A percentile compares a stretch with the other conserved stretches of the same genome.
Conservation (phyloP, 2,797 vertebrate genomes). For the Acipenser transmontanus region DNA sequence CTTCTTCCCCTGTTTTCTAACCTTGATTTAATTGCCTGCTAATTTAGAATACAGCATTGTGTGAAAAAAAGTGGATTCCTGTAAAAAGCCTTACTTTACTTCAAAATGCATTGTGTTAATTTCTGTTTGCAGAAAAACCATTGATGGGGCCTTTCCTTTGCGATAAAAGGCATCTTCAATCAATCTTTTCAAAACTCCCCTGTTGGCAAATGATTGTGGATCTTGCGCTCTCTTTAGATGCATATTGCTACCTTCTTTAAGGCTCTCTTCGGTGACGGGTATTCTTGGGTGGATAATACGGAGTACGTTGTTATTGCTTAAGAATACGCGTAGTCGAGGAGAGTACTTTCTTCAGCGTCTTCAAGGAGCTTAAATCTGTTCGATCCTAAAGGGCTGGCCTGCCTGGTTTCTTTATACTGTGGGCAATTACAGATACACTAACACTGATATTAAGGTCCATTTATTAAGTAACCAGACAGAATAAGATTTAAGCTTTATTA, state of each 20-base stretch:
- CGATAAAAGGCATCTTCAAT: constrained; percentile 60
- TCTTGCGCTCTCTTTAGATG: constrained; percentile 35
- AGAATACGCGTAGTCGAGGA: constrained; percentile 99
- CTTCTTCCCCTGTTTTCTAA: constrained; percentile 13
- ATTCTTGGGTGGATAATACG: constrained; percentile 99
- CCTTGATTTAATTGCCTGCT: constrained; percentile 22
- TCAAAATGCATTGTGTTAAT: constrained; percentile 62
- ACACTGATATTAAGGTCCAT: constrained; percentile 21
- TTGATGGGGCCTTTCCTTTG: constrained; percentile 61
- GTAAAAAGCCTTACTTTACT: constrained; percentile 39
- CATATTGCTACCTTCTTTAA: constrained; percentile 46
- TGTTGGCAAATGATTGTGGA: constrained; percentile 48
- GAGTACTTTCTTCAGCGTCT: constrained; percentile 81
- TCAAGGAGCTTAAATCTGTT: constrained; percentile 7
- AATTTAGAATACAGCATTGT: no score
- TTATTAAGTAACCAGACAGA: constrained; percentile 31
- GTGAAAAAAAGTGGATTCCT: constrained; percentile 15
- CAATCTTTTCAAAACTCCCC: constrained; percentile 57
- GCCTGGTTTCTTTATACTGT: constrained; percentile 34
- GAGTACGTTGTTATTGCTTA: constrained; percentile 99
- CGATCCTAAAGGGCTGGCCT: constrained; percentile 30
- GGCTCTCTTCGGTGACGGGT: constrained; percentile 99
- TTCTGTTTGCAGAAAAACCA: constrained; percentile 69
- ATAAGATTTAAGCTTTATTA: constrained; percentile 22
- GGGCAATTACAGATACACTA: constrained; percentile 13